Conservation (phyloP, 2,113 vertebrate species). For the Notarius lentiginosus region DNA sequence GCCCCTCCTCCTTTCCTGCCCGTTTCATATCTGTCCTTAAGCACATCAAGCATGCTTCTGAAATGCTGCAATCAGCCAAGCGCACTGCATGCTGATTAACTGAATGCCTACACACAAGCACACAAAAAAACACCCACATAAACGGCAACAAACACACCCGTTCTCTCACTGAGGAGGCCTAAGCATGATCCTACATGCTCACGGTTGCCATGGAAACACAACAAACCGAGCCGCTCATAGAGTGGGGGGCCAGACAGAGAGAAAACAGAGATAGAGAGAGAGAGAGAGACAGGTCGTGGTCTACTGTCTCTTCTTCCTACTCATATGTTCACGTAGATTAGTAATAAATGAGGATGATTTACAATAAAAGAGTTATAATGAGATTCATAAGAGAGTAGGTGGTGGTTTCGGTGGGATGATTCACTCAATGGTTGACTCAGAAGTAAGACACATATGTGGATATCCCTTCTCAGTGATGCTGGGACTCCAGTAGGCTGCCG, state of each 20-base stretch:
- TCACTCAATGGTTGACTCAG: conserved; percentile 30
- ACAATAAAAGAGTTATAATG: conserved; percentile 16
- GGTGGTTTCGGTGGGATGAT: conserved; percentile 11
- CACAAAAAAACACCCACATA: conserved; percentile 31
- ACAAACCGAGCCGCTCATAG: conserved; percentile 38
- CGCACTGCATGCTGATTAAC: conserved; percentile 43
- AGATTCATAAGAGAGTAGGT: neutral
- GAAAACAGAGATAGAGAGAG: neutral
- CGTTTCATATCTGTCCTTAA: conserved; percentile 33
- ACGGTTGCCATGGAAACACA: conserved; percentile 47
- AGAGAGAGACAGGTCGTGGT: neutral
- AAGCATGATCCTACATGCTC: conserved; percentile 43
- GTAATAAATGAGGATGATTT: conserved; percentile 18
- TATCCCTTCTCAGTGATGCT: conserved; percentile 14
- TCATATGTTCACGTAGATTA: conserved; percentile 3
- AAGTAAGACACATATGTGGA: conserved; percentile 10
- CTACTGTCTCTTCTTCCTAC: neutral
- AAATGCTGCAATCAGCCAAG: conserved; percentile 39
- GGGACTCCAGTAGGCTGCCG: neutral
- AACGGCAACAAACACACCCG: conserved; percentile 36
- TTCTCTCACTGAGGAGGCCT: conserved; percentile 33
- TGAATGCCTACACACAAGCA: conserved; percentile 37
- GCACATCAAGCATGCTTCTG: conserved; percentile 24
- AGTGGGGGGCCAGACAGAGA: conserved; percentile 11
- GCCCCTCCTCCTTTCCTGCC: conserved; percentile 16